These are phyloP conservation scores for Synodontis membranacea DNA, from an alignment of 2,113 vertebrate species.

Conservation along the genomic window DNA sequence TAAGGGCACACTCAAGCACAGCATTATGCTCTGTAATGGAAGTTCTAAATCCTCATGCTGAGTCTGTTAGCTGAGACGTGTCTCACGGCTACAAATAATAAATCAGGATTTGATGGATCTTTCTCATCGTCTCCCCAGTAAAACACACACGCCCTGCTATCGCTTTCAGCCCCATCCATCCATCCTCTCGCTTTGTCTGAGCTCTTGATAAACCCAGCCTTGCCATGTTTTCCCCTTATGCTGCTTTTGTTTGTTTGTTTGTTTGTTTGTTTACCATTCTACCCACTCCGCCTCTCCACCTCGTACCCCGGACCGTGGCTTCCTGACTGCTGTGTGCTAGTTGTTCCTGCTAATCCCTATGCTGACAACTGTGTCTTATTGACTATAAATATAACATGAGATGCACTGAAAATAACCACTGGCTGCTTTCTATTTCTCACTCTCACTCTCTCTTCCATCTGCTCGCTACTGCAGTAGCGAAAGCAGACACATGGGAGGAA, in stretches of 20 bases:
- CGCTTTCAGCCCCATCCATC: slow-evolving; percentile 6
- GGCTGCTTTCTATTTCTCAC: slow-evolving; percentile 32
- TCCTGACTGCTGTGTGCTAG: slow-evolving; percentile 55
- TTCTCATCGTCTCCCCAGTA: slow-evolving; percentile 23
- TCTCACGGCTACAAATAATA: slow-evolving; percentile 43
- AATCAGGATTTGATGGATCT: slow-evolving; percentile 44
- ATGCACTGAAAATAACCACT: slow-evolving; percentile 73
- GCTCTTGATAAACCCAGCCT: slow-evolving; percentile 37
- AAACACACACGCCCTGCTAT: slow-evolving; percentile 21
- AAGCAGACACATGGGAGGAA: slow-evolving; percentile 46
- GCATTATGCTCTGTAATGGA: slow-evolving; percentile 40
- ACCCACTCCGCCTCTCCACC: slow-evolving; percentile 30
- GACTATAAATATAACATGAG: slow-evolving; percentile 82
- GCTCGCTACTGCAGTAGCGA: slow-evolving; percentile 62
- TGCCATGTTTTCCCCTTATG: slow-evolving; percentile 26
- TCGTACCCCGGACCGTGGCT: slow-evolving; percentile 34
- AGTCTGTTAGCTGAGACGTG: slow-evolving; percentile 33
- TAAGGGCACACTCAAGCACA: neutral
- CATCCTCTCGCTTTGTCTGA: slow-evolving; percentile 5
- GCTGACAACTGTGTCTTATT: slow-evolving; percentile 76
- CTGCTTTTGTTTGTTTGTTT: no score
- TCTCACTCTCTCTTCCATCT: slow-evolving; percentile 56
- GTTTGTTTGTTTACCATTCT: slow-evolving; percentile 4
- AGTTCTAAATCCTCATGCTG: slow-evolving; percentile 37
- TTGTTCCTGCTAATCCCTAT: slow-evolving; percentile 72